phyloP scores from a whole-genome alignment of 1,140 invertebrate species.

The Cydia pomonella region DNA sequence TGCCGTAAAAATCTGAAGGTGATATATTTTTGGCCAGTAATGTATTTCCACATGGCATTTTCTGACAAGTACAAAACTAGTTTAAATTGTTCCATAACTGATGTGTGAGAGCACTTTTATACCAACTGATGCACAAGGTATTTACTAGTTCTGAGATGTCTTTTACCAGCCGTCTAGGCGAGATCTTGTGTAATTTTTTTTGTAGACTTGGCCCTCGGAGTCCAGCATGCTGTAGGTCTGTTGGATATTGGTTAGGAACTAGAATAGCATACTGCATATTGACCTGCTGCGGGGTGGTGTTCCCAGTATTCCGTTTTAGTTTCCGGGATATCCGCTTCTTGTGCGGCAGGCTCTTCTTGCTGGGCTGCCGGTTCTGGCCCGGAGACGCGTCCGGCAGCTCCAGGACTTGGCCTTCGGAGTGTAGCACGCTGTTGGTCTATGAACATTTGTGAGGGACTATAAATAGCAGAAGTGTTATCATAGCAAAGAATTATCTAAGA shows the following conservation, averaged over 20 bases:
- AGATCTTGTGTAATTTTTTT: too few species aligned
- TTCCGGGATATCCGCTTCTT: conserved; percentile 85
- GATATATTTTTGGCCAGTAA: too few species aligned
- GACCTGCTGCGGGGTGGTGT: conserved; percentile 65
- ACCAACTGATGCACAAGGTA: too few species aligned
- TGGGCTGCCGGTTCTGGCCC: conserved; percentile 67
- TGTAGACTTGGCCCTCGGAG: conserved; percentile 50
- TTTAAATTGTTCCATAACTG: too few species aligned
- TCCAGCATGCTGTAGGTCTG: conserved; percentile 55
- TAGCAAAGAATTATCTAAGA: background rate
- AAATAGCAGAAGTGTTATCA: background rate
- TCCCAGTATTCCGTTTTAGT: conserved; percentile 79
- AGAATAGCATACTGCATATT: background rate
- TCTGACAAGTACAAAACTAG: too few species aligned
- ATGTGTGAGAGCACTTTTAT: too few species aligned
- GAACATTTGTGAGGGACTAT: background rate
- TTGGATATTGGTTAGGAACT: background rate
- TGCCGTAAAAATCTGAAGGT: too few species aligned
- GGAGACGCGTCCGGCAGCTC: conserved; percentile 60
- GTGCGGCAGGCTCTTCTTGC: conserved; percentile 84
- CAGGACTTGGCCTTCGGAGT: conserved; percentile 53
- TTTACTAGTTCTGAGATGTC: too few species aligned
- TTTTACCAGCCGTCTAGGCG: too few species aligned
- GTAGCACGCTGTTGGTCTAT: conserved; percentile 58
- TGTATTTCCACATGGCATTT: too few species aligned